Conservation (phyloP, 2,113 vertebrate species). For the Hiodon alosoides region DNA sequence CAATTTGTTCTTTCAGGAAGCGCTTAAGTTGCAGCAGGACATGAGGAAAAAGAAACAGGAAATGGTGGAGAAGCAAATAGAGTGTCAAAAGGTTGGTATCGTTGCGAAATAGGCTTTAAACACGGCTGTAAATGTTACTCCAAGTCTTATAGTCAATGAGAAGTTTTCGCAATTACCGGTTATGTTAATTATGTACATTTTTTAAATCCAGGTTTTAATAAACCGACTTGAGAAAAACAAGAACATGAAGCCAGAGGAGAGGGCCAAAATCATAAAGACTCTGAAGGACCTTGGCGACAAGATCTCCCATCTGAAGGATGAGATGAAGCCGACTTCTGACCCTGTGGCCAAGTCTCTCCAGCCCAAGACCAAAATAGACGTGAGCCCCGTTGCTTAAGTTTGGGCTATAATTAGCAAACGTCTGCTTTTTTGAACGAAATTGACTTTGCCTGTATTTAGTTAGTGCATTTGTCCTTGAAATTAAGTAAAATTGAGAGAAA, state of each 20-base stretch:
- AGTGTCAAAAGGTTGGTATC: constrained; percentile 85
- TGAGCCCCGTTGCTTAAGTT: constrained; percentile 45
- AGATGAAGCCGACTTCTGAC: constrained; percentile 68
- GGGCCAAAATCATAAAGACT: constrained; percentile 94
- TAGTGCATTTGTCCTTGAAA: too few relatives aligned
- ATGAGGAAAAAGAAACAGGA: constrained; percentile 98
- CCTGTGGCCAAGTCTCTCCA: constrained; percentile 64
- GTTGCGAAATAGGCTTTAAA: neutral
- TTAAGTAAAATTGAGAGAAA: too few relatives aligned
- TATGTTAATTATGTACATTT: neutral
- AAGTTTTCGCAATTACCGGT: neutral
- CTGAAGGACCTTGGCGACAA: constrained; percentile 90
- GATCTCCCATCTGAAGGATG: constrained; percentile 90
- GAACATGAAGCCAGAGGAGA: constrained; percentile 88
- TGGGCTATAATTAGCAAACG: neutral
- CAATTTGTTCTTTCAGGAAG: constrained; percentile 63
- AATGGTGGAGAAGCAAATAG: constrained; percentile 92
- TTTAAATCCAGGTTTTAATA: constrained; percentile 77
- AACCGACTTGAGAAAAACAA: constrained; percentile 93
- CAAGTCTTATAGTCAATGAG: neutral
- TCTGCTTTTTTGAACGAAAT: neutral
- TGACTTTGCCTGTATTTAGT: too few relatives aligned
- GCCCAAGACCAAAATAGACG: constrained; percentile 89
- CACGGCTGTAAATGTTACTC: neutral
- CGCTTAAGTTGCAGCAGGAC: constrained; percentile 91